Evolutionary conservation across 1,140 invertebrate genomes (phyloP), one percentile per base, ranked within the genome.

Genomic region (Neoseiulus cucumeris): DNA sequence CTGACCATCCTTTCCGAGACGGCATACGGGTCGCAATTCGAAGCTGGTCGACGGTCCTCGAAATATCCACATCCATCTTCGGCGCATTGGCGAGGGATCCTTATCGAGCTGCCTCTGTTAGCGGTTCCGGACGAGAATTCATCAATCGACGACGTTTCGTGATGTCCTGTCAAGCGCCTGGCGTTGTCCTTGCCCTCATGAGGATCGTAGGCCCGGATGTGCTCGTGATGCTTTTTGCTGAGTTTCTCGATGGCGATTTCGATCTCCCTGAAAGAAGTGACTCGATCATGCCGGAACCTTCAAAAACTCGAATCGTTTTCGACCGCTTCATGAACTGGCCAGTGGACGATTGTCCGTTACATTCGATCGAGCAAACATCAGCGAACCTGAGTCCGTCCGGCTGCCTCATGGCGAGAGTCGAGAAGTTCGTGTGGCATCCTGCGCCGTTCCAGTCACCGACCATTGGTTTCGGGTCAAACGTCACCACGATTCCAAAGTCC

Each of bases 11-110:
- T 82, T 70, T 87, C 79, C 65, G 80, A 78, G 0, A 89, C 86
- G 1, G 80, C 74, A 76, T 95, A 94, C 0, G 91, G 91, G 76
- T 95, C 91, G 73, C 87, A 90, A 77, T 96, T 96, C 68, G 90
- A 91, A 2, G 91, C 83, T 12, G 92, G 92, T 73, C 92, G 80
- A 67, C 92, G 80, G 76, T 97, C 92, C 75, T 97, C 92, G 66
- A 96, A 76, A 73, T 95, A 96, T 2, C 91, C 92, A 73, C 85
- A 85, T 71, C 87, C 86, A 1, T 89, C 86, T 70, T 91, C 88
- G 2, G 87, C 87, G 12, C 76, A 75, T 67, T 77, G 73, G 20
- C 74, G 51, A 1, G 78, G 78, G 59, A 80, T 79, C 9, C 79
- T 73, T 68, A 81, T 77, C 68, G 75, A 78, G 41, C 75, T 75